These are phyloP conservation scores for Xiphophorus birchmanni DNA, from an alignment of 2,797 vertebrate genomes.

Conservation along the genomic window DNA sequence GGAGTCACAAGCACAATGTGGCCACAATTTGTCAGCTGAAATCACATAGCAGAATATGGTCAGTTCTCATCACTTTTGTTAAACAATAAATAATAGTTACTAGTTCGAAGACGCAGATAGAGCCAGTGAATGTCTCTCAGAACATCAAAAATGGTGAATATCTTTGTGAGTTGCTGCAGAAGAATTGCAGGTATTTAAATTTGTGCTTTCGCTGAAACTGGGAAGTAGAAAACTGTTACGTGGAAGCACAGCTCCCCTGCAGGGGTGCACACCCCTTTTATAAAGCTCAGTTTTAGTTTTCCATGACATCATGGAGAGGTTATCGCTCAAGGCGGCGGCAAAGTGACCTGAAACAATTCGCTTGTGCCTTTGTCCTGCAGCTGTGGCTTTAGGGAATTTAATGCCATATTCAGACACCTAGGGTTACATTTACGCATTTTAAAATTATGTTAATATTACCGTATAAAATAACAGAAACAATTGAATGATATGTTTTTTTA, in stretches of 20 bases:
- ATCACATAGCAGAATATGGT: slow-evolving; percentile 7
- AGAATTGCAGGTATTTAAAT: background rate
- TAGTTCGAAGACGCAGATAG: background rate
- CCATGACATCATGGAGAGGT: slow-evolving; percentile 76
- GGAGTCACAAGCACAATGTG: slow-evolving; percentile 17
- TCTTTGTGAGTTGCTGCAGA: background rate
- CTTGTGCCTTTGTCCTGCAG: slow-evolving; percentile 13
- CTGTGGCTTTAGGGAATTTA: slow-evolving; percentile 20
- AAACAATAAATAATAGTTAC: background rate
- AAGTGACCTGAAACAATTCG: slow-evolving; percentile 32
- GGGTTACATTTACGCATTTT: background rate
- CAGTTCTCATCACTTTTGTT: slow-evolving; percentile 9
- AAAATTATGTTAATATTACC: background rate
- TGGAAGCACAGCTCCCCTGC: slow-evolving; percentile 54
- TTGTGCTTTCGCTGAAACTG: slow-evolving; percentile 31
- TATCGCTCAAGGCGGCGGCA: slow-evolving; percentile 45
- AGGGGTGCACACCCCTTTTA: slow-evolving; percentile 56
- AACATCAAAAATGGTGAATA: background rate
- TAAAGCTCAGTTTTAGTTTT: slow-evolving; percentile 66
- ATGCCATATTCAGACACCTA: background rate
- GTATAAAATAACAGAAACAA: slow-evolving; percentile 12
- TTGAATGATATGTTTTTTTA: slow-evolving; percentile 20
- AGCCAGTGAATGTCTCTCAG: background rate
- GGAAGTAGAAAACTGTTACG: slow-evolving; percentile 42
- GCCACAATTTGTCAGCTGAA: slow-evolving; percentile 31